Evolutionary conservation across 2,113 vertebrate genomes (phyloP).

Genomic region (Bambusicola thoracicus): DNA sequence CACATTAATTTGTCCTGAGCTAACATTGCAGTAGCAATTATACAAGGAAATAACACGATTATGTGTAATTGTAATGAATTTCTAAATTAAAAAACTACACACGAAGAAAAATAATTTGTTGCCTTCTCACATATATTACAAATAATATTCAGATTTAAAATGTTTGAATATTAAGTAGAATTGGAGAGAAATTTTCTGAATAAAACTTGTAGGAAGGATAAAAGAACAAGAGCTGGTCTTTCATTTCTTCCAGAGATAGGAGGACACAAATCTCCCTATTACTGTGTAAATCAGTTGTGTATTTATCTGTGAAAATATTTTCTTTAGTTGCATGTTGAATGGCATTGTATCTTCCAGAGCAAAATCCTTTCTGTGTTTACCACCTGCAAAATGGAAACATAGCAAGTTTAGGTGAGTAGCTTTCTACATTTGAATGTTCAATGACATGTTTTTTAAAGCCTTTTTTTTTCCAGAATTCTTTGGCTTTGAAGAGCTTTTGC

Average conservation of each 20-base stretch:
- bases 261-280: neutral
- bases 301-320: neutral
- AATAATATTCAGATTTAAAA: neutral
- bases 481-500: neutral
- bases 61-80: neutral
- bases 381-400: neutral
- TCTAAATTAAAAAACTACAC: neutral
- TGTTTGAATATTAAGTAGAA: neutral
- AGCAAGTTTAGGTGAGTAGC: fast-evolving
- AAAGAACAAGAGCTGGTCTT: neutral
- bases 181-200: neutral
- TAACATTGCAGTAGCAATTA: neutral
- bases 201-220: neutral
- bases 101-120: neutral
- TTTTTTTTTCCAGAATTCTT: neutral
- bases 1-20: neutral
- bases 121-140: neutral
- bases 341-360: neutral
- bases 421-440: neutral
- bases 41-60: neutral
- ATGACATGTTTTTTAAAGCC: neutral
- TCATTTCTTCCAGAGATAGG: neutral
- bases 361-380: neutral
- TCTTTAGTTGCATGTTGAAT: neutral
- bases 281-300: neutral